Base-by-base conservation (phyloP, 2,113 vertebrate species). In the Gracilinanus agilis region DNA sequence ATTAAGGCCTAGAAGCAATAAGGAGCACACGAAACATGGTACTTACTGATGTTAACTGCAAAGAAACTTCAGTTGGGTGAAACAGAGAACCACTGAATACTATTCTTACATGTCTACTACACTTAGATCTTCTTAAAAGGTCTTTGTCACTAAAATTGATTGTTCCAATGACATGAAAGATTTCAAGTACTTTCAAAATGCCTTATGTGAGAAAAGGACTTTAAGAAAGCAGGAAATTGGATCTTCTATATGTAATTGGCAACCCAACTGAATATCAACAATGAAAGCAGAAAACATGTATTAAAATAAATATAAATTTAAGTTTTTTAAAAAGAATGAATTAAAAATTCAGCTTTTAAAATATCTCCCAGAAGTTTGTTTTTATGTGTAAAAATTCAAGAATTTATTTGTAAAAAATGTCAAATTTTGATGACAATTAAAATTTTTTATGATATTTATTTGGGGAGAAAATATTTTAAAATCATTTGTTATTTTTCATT, bases 311-410 rank as follows among this genome's bases (percentile, higher is more conserved):
- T 93, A n/a, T 58, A 13, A 83, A 29, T 91, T 61, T 91, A 40
- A 24, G 53, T 61, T 53, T 93, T 95, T 96, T n/a, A 54, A 75
- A 94, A 90, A 94, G 92, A 40, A 95, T 10, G 12, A 91, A 90
- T 44, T 40, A 54, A 54, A 44, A 7, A 24, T 25, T 67, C 6
- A 53, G 24, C 11, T 16, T 29, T 11, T 54, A 83, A 94, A 44
- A 8, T 44, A n/a, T 54, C 95, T 89, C 94, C 40, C 29, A 55
- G 58, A 55, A 95, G 83, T 13, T 24, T 91, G 8, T 44, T 95
- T 54, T 49, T 16, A 56, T 34, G 55, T 75, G 24, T 44, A n/a
- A 9, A 44, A 53, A 10, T 91, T 53, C 54, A 92, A 91, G 92
- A 90, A 44, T 90, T 96, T 53, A 75, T 54, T 83, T 24, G 54